Base-by-base conservation (phyloP, 64 coral and sea anemone genomes). In the Cladopsammia gracilis region DNA sequence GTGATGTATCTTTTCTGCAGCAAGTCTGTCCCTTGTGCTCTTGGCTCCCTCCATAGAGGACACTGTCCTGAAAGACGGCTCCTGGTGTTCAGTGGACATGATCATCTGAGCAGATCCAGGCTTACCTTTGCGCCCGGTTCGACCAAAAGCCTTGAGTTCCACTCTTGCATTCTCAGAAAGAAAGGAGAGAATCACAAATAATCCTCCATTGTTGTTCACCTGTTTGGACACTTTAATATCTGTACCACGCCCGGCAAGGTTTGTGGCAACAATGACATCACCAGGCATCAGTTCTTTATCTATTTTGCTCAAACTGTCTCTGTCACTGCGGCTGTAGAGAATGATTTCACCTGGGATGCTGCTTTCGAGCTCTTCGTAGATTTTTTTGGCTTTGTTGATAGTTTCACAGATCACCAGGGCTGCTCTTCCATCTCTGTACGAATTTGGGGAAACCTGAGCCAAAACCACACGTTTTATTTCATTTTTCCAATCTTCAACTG, bases 181-280 rank as follows among this genome's bases (percentile, higher is more conserved):
- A 18, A 85, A 85, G 10, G 82, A 68, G 58, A 85, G 61, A 48
- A 85, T 62, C 19, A 85, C 82, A 68, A 68, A 69, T 12, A 85
- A 66, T 70, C 82, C 82, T 50, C 82, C 82, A 70, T 62, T 67
- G n/a, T 50, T 24, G 62, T 68, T 11, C n/a, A 85, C 82, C 24
- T 62, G 42, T 52, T 44, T 8, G 24, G 62, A 62, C 12, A 85
- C 50, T 15, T 85, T 14, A 24, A 85, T 23, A 50, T 85, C 43
- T 66, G 82, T 85, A n/a, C 82, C 82, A 20, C 82, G 82, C 18
- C 82, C 82, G 46, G 82, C 82, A 4, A 85, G 62, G 64, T 85
- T 85, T 52, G 82, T 85, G 66, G 82, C 82, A 22, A 85, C 42
- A 3, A 85, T 49, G 67, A 85, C 82, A 25, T 85, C 82, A 68